Percentiles rank a stretch among this genome's conserved stretches.
Conservation (phyloP, 2,888 invertebrate genomes). For the Drosophila picticornis region DNA sequence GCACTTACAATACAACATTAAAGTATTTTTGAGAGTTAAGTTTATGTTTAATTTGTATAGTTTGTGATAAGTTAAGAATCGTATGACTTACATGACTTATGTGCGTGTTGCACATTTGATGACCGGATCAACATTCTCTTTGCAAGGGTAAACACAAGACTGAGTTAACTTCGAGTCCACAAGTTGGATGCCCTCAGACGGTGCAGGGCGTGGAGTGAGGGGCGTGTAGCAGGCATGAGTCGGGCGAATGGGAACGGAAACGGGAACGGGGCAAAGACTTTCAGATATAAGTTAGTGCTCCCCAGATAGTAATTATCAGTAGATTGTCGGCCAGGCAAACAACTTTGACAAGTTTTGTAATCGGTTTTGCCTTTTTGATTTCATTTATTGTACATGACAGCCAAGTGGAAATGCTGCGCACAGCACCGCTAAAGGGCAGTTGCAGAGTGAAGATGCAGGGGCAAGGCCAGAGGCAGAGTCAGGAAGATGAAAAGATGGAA, state of each 20-base stretch:
- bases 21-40: background rate
- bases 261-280: conserved; percentile 19
- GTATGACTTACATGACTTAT: background rate
- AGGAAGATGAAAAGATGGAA: background rate
- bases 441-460: background rate
- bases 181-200: conserved; percentile 31
- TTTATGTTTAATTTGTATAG: background rate
- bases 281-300: conserved; percentile 74
- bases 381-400: conserved; percentile 77
- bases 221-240: background rate
- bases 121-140: background rate
- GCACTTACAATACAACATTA: background rate
- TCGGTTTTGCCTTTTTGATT: conserved; percentile 76
- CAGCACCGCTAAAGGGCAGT: background rate
- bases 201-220: background rate
- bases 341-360: conserved; percentile 78
- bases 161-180: conserved; percentile 49
- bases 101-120: background rate
- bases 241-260: background rate
- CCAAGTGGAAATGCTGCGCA: conserved; percentile 20
- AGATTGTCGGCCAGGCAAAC: conserved; percentile 69
- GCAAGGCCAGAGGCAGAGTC: background rate
- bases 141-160: conserved; percentile 12
- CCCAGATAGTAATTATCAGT: conserved; percentile 81
- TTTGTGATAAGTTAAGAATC: background rate